Percentiles rank a stretch among this genome's conserved stretches.
Conservation (phyloP, 2,888 invertebrate genomes). For the Holacanthella duospinosa region DNA sequence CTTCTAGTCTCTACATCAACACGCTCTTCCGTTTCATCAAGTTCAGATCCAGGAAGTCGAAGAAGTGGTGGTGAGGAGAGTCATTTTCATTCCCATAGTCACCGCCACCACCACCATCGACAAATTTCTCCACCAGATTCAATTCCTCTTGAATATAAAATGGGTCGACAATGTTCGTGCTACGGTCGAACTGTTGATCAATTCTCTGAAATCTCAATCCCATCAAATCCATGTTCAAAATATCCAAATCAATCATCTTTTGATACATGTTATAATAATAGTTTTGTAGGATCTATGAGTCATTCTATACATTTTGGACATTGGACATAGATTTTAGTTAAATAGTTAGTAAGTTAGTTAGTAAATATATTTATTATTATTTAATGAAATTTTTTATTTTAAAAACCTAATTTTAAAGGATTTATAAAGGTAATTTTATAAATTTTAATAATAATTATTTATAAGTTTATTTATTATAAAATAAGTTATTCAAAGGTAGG, state of each 20-base stretch:
- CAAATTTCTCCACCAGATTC: too few relatives aligned
- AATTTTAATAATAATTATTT: too few relatives aligned
- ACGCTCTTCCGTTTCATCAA: constrained; percentile 16
- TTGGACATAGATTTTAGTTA: constrained; percentile 29
- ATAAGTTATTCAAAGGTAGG: too few relatives aligned
- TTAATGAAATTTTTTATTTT: too few relatives aligned
- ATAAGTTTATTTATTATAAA: too few relatives aligned
- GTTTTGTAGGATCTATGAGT: constrained; percentile 29
- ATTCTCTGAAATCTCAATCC: not conserved
- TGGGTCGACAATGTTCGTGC: constrained; percentile 26
- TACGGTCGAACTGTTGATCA: constrained; percentile 22
- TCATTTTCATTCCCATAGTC: not conserved
- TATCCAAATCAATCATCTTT: constrained; percentile 24
- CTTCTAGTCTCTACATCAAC: constrained; percentile 21
- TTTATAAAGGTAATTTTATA: too few relatives aligned
- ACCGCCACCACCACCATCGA: constrained; percentile 10
- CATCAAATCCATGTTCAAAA: constrained; percentile 6
- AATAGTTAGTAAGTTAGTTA: not conserved
- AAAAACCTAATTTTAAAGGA: too few relatives aligned
- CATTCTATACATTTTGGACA: constrained; percentile 35
- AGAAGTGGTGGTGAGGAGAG: not conserved
- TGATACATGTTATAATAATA: constrained; percentile 32
- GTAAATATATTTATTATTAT: not conserved
- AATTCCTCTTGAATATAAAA: not conserved
- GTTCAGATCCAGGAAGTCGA: constrained; percentile 1